These are phyloP conservation scores for Catotricha subobsoleta DNA, from an alignment of 2,888 invertebrate genomes.

Conservation along the genomic window DNA sequence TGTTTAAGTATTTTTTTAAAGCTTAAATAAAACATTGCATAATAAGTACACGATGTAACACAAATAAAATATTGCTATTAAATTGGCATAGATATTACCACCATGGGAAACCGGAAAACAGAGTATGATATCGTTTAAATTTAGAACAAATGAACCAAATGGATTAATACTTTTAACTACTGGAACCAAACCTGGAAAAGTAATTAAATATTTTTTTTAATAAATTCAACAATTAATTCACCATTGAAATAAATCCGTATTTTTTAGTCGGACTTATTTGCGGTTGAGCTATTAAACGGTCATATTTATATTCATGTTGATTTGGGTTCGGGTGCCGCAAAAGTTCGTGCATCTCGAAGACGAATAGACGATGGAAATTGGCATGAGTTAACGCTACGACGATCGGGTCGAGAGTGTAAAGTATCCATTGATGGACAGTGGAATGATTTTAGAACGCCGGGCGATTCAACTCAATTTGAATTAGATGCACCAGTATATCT, in stretches of 20 bases:
- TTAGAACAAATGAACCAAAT: conserved; percentile 87
- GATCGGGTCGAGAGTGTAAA: conserved; percentile 66
- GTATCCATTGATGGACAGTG: conserved; percentile 78
- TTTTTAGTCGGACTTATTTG: conserved; percentile 70
- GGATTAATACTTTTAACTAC: conserved; percentile 86
- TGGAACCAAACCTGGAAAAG: conserved; percentile 57
- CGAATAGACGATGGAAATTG: conserved; percentile 81
- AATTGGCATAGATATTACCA: conserved; percentile 46
- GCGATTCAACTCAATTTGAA: conserved; percentile 77
- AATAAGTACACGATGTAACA: neutral
- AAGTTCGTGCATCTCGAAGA: conserved; percentile 63
- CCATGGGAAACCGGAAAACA: conserved; percentile 82
- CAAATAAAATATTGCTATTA: too few relatives aligned
- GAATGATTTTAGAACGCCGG: conserved; percentile 76
- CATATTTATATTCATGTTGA: conserved; percentile 85
- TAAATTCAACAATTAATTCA: neutral
- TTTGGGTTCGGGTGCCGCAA: conserved; percentile 76
- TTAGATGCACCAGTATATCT: conserved; percentile 75
- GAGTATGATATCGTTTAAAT: conserved; percentile 83
- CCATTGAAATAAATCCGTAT: conserved; percentile 2
- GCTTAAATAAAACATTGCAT: neutral
- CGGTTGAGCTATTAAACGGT: conserved; percentile 84
- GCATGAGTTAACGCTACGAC: conserved; percentile 75
- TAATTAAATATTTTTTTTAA: conserved; percentile 26
- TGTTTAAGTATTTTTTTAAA: neutral